A percentile compares a stretch with the other conserved stretches of the same genome.
These are phyloP conservation scores for Anthoptus insignis DNA, from an alignment of 2,888 invertebrate genomes.

Conservation along the genomic window DNA sequence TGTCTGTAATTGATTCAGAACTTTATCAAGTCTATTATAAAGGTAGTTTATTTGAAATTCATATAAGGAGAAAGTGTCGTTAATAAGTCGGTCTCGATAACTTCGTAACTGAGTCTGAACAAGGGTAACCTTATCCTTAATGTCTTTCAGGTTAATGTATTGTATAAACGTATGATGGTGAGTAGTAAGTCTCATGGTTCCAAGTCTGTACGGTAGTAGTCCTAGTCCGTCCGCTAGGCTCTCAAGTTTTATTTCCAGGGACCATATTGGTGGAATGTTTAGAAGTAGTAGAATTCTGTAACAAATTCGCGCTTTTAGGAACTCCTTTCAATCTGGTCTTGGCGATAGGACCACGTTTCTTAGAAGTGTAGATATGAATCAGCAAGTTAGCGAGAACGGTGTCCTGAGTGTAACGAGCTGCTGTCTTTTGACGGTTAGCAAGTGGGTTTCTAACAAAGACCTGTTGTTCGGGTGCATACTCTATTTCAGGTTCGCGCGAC, in stretches of 20 bases:
- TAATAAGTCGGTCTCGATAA: not conserved
- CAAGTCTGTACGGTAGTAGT: constrained; percentile 39
- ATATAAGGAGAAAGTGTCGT: constrained; percentile 7
- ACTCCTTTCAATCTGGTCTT: constrained; percentile 34
- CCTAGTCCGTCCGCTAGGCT: constrained; percentile 37
- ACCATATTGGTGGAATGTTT: not conserved
- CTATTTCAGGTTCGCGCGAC: constrained; percentile 5
- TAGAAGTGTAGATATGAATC: constrained; percentile 40
- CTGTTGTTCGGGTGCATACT: constrained; percentile 31
- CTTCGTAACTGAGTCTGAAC: constrained; percentile 25
- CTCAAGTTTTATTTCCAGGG: constrained; percentile 40
- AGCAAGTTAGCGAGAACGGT: constrained; percentile 30
- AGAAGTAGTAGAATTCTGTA: constrained; percentile 1
- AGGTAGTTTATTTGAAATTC: constrained; percentile 13
- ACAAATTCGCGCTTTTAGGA: constrained; percentile 20
- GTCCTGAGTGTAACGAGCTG: constrained; percentile 38
- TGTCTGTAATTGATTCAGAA: not conserved
- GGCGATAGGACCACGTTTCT: constrained; percentile 37
- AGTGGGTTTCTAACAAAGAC: constrained; percentile 39
- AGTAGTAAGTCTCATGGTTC: constrained; percentile 19
- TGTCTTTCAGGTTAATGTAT: constrained; percentile 30
- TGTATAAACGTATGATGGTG: constrained; percentile 41
- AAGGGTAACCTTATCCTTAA: constrained; percentile 27
- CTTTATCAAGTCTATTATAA: not conserved
- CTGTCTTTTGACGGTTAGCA: constrained; percentile 32